Evolutionary conservation across 2,888 invertebrate genomes (phyloP), one percentile per base, ranked within the genome.

Genomic region (Vanessa cardui): DNA sequence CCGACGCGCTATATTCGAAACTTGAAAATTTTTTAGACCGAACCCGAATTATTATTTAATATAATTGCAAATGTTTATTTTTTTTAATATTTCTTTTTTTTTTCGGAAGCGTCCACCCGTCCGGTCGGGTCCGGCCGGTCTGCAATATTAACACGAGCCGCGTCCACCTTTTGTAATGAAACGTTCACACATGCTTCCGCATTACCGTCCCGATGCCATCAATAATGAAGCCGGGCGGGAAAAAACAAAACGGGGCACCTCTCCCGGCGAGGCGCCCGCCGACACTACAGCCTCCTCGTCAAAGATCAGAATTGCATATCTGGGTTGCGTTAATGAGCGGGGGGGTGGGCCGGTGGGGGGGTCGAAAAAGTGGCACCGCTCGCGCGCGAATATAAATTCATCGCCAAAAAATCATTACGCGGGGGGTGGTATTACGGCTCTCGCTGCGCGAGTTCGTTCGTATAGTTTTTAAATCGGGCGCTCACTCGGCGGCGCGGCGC

Each of bases 381-480:
- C 93, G 93, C 94, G 94, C 94, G 94, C 94, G 94, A 94, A 94
- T 93, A 93, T 94, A 94, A 95, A 95, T 95, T 95, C 95, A 95
- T 95, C 95, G 95, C 95, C 96, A 96, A 96, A 96, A 96, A 96
- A 96, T 96, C 96, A 96, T 96, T 96, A 96, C 95, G 95, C 95
- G 94, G 94, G 95, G 94, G 94, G 94, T 94, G 94, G 94, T 94
- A 94, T 94, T 94, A 94, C 94, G 94, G 89, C 88, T 87, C 84
- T 88, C 84, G 86, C 87, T 87, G 92, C 90, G 92, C 89, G 91
- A 86, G 90, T 88, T 86, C 83, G 88, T 86, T 86, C 87, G 82
- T 89, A 92, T 92, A 92, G 92, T 92, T 92, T 92, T 92, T 92
- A 92, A 92, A 91, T 91, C 90, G 91, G 86, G 87, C 87, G 89